Percentiles rank a stretch among this genome's conserved stretches.
Conservation (phyloP, 2,888 invertebrate species). For the Melitaea athalia region DNA sequence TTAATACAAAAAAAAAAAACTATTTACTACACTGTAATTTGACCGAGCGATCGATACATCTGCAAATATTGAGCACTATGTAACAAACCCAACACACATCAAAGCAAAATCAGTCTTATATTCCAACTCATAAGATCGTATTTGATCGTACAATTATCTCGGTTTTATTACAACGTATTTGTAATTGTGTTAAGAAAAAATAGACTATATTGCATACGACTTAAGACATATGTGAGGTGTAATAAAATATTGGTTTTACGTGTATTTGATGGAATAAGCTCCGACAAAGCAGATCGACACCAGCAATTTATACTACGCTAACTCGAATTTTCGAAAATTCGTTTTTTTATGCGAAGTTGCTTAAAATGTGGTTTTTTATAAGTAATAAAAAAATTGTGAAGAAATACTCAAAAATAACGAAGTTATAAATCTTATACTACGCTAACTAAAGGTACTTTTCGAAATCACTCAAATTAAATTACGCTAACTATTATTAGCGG, state of each 20-base stretch:
- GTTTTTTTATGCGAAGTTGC: too few relatives aligned
- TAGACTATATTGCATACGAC: background rate
- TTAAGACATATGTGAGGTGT: background rate
- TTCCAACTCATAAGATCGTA: background rate
- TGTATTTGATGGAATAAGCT: conserved; percentile 13
- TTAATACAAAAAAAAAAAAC: conserved; percentile 9
- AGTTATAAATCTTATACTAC: too few relatives aligned
- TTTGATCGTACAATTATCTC: background rate
- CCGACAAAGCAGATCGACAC: conserved; percentile 17
- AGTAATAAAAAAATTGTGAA: too few relatives aligned
- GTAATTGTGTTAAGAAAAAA: background rate
- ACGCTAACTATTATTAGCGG: too few relatives aligned
- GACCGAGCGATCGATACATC: conserved; percentile 36
- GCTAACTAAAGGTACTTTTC: too few relatives aligned
- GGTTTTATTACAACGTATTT: background rate
- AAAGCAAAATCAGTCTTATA: conserved; percentile 5
- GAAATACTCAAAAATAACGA: too few relatives aligned
- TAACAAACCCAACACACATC: conserved; percentile 19
- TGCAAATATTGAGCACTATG: conserved; percentile 28
- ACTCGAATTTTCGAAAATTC: too few relatives aligned
- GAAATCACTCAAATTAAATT: too few relatives aligned
- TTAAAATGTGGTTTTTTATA: too few relatives aligned
- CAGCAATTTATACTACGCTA: too few relatives aligned
- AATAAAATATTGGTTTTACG: background rate
- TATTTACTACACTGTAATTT: conserved; percentile 20